Evolutionary conservation across 2,797 vertebrate genomes (phyloP), one percentile per base, ranked within the genome.

Genomic region (Masticophis lateralis): DNA sequence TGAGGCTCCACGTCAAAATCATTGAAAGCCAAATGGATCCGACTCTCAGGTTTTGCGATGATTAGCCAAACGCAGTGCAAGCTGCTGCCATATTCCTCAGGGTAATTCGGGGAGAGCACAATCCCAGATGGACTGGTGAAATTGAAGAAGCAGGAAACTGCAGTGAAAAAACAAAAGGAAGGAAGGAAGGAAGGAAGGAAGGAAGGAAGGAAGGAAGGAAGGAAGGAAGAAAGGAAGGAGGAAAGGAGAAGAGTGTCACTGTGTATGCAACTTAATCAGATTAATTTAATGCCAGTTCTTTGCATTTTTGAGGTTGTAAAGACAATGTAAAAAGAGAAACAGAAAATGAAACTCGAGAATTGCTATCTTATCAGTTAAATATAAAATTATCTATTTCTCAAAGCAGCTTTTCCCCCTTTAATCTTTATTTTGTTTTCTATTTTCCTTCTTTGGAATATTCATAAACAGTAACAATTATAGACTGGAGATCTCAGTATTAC

Each of bases 101-200:
- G 99, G 97, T 99, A 99, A 97, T 99, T 99, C 5, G 99, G 99
- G 0, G 99, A 99, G 90, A 99, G 98, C 94, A 99, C 98, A 27
- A 98, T 98, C 66, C 99, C 99, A 0, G 99, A 99, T 0, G 99
- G 98, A 94, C 98, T 99, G 95, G 99, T 99, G 97, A 99, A 99
- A 98, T 99, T 99, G 98, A 99, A 99, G 97, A 99, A 99, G 97
- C 99, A 99, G 95, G 99, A 99, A 96, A 99, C 99, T 99, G 97
- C 90, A 97, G 97, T 0, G 27, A 97, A 98, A 95, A 1, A 94
- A 98, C 95, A 74, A 74, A 83, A 47, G 20, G 10, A 83, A 47
- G 74, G 18, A 11, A 22, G 28, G 63, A 14, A 43, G 32, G 69
- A 43, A 2, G 66, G 13, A 12, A 63, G 69, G 32, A 10, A 83